These are phyloP conservation scores for Chloropsis cyanopogon DNA, from an alignment of 2,113 vertebrate species.

Conservation along the genomic window DNA sequence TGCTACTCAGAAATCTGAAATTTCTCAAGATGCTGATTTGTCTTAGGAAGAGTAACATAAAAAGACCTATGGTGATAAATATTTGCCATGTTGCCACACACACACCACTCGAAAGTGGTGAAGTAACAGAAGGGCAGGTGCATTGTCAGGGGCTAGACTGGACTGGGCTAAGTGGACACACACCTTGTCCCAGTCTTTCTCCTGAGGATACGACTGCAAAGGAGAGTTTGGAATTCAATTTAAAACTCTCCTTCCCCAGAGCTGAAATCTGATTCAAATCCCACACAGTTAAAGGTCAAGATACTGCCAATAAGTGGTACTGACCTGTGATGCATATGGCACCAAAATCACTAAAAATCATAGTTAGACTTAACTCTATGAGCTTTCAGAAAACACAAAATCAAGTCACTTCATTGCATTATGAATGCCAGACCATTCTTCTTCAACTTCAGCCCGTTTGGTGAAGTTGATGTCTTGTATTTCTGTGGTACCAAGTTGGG, in stretches of 20 bases:
- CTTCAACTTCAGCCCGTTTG: conserved; percentile 18
- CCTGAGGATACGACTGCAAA: background rate
- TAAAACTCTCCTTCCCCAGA: background rate
- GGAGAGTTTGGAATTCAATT: background rate
- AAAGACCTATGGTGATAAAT: background rate
- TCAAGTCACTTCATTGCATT: conserved; percentile 37
- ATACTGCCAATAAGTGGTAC: background rate
- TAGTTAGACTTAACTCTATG: background rate
- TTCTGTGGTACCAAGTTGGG: background rate
- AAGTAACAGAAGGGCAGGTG: background rate
- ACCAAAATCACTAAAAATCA: background rate
- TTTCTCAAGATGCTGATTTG: background rate
- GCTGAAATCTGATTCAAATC: background rate
- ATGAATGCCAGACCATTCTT: conserved; percentile 14
- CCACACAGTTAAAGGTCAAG: conserved; percentile 12
- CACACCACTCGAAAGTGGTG: background rate
- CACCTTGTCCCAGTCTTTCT: background rate
- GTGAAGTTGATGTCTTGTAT: background rate
- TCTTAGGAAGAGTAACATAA: background rate
- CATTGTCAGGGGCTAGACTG: background rate
- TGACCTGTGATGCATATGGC: background rate
- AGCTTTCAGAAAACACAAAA: conserved; percentile 43
- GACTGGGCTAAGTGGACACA: background rate
- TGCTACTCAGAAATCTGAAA: background rate
- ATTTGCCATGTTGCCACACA: background rate